phyloP scores from a whole-genome alignment of 2,888 invertebrate genomes.

The Ariolimax columbianus region DNA sequence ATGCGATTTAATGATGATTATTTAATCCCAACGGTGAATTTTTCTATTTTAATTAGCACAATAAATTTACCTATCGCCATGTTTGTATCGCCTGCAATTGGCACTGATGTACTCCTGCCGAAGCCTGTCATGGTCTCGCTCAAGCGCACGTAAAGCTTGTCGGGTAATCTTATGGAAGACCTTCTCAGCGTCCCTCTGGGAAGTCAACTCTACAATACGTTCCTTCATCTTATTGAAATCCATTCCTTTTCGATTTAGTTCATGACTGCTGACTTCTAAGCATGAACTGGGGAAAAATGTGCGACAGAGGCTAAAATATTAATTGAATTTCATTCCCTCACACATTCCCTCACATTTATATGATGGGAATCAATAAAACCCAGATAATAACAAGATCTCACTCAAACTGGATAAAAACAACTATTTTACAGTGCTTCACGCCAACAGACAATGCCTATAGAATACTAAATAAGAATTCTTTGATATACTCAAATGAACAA shows the following conservation, averaged over 20 bases:
- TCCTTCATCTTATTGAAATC: conserved; percentile 37
- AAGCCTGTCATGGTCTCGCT: conserved; percentile 47
- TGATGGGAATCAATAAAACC: too few relatives aligned
- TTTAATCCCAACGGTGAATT: too few relatives aligned
- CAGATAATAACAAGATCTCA: too few relatives aligned
- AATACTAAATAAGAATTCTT: too few relatives aligned
- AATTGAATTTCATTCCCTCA: too few relatives aligned
- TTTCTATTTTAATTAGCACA: background rate
- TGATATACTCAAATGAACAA: too few relatives aligned
- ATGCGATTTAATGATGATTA: too few relatives aligned
- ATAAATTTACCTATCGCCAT: conserved; percentile 1
- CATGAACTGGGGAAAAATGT: background rate
- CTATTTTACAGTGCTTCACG: too few relatives aligned
- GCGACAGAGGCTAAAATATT: background rate
- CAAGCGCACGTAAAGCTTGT: conserved; percentile 39
- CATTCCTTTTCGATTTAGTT: background rate
- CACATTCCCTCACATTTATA: too few relatives aligned
- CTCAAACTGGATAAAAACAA: too few relatives aligned
- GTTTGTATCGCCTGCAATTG: conserved; percentile 11
- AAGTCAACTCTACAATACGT: conserved; percentile 42
- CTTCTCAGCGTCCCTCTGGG: conserved; percentile 48
- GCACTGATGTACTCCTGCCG: conserved; percentile 38
- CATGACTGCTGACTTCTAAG: background rate
- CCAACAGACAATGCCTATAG: too few relatives aligned
- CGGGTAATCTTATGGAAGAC: conserved; percentile 47